Conservation (phyloP, 2,888 invertebrate genomes). For the Pseudococcus longispinus region DNA sequence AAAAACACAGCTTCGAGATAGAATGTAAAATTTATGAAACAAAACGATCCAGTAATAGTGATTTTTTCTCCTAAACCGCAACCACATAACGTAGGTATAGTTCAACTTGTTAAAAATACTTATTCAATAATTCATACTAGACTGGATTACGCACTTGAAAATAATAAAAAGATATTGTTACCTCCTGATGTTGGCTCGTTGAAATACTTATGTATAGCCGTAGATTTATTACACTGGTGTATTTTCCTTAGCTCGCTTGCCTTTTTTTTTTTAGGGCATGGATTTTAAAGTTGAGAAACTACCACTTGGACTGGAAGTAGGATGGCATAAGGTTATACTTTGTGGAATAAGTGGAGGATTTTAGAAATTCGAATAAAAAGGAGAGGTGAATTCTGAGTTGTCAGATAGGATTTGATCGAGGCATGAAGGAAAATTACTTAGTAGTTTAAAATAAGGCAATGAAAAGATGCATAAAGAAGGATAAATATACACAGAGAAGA, state of each 20-base stretch:
- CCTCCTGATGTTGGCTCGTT: neutral
- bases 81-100: neutral
- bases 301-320: neutral
- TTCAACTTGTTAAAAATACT: neutral
- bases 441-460: neutral
- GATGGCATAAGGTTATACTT: neutral
- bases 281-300: neutral
- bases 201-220: neutral
- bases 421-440: neutral
- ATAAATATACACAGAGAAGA: too few species aligned
- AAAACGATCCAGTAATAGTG: neutral
- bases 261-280: neutral
- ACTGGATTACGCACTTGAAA: neutral
- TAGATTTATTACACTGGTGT: neutral
- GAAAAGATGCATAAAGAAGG: too few species aligned
- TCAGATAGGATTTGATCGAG: too few species aligned
- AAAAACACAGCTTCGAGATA: neutral
- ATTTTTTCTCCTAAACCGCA: neutral
- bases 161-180: neutral
- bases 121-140: neutral
- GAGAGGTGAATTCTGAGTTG: too few species aligned
- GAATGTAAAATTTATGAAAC: slow-evolving; percentile 5
- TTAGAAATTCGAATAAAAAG: too few species aligned
- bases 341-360: neutral
- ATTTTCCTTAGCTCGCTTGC: neutral